These are phyloP conservation scores for Leptinotarsa tumamoca DNA, from an alignment of 2,888 invertebrate genomes.

Conservation along the genomic window DNA sequence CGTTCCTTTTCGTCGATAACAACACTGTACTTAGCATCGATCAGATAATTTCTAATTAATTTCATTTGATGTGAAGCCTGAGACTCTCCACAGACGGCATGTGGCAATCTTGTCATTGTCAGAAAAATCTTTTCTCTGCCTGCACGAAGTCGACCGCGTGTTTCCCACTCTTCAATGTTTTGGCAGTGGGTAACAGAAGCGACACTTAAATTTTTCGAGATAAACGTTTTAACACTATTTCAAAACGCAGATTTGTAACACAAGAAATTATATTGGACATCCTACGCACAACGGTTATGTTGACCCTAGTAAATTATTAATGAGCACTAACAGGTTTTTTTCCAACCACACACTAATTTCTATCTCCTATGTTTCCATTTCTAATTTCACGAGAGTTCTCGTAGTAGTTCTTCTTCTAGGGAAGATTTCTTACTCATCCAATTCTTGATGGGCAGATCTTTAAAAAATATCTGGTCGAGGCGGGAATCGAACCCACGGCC, in stretches of 20 bases:
- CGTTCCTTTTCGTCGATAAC: too few species aligned
- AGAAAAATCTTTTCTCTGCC: constrained; percentile 29
- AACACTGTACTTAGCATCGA: too few species aligned
- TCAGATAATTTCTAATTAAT: too few species aligned
- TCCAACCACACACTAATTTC: background rate
- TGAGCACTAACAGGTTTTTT: background rate
- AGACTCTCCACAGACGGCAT: constrained; percentile 17
- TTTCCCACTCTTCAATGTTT: constrained; percentile 16
- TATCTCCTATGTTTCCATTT: constrained; percentile 1
- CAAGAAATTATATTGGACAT: background rate
- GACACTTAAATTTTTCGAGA: constrained; percentile 9
- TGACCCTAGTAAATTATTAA: background rate
- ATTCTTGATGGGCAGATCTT: too few species aligned
- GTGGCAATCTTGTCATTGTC: constrained; percentile 43
- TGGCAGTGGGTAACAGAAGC: constrained; percentile 11
- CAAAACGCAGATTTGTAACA: background rate
- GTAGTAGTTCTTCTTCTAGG: background rate
- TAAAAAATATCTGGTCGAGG: too few species aligned
- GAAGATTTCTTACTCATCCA: background rate
- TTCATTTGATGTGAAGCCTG: too few species aligned
- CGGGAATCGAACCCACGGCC: too few species aligned
- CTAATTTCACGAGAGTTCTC: background rate
- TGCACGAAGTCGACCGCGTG: constrained; percentile 29
- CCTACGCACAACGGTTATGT: background rate
- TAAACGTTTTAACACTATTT: background rate